Base-by-base conservation (phyloP, 2,113 vertebrate species). In the Pampusana beccarii region DNA sequence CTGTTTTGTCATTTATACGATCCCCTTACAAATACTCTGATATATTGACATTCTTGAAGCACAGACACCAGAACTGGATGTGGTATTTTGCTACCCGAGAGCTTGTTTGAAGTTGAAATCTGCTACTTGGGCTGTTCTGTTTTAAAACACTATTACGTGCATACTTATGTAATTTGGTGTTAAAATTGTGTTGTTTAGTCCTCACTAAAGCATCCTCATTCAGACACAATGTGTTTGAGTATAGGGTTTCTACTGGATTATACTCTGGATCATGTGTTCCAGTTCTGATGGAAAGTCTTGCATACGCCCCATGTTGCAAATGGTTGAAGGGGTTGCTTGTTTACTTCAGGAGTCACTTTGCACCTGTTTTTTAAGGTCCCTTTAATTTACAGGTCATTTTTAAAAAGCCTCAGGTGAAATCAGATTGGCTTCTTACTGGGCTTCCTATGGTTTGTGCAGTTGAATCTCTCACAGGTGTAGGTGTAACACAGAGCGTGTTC, bases 51-150 rank as follows among this genome's bases (percentile, higher is more conserved):
- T 36, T 83, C 29, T 66, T 56, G 48, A 57, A 82, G 33, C 38
- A 79, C 15, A 24, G 66, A 66, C n/a, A 34, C 8, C 38, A 66
- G 38, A 73, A 33, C 18, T 65, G 31, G 13, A 42, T 48, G 40
- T 36, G 13, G 13, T 50, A 19, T 67, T 79, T 79, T 79, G 50
- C 44, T 79, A 53, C 14, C 46, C 70, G 61, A 88, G 61, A 57
- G 34, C 29, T 88, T 92, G 48, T 74, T 86, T 66, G 21, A 73
- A 13, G 60, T 56, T 24, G 26, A 81, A 94, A 86, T 79, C 65
- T 91, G 61, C 65, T 74, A 21, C 2, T 2, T 53, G 20, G 29
- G 25, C n/a, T 60, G 12, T 58, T 66, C 58, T 42, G n/a, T 36
- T 80, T 48, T 73, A 78, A 72, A 53, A 46, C 78, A 29, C 23